Percentiles rank a stretch among this genome's conserved stretches.
phyloP scores from a whole-genome alignment of 2,113 vertebrate genomes.

The Coregonus clupeaformis region DNA sequence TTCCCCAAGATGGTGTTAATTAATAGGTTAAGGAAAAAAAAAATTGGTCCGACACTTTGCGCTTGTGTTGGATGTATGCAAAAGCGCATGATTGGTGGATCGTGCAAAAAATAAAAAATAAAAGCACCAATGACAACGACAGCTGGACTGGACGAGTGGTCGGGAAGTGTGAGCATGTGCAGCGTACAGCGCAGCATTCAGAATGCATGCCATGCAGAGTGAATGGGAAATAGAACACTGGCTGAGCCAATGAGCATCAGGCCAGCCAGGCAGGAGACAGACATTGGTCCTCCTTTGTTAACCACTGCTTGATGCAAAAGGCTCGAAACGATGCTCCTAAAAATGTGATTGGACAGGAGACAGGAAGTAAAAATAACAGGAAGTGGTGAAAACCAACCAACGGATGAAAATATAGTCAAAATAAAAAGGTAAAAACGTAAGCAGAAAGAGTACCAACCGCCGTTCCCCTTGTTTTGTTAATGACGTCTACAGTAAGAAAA shows the following conservation, averaged over 20 bases:
- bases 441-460: conserved; percentile 99
- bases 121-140: conserved; percentile 67
- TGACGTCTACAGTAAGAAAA: conserved; percentile 95
- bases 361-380: conserved; percentile 87
- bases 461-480: conserved; percentile 95
- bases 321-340: conserved; percentile 93
- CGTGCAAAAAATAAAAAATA: conserved; percentile 70
- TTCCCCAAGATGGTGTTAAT: conserved; percentile 14
- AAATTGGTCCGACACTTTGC: not conserved
- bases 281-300: conserved; percentile 82
- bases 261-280: conserved; percentile 85
- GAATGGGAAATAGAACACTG: conserved; percentile 86
- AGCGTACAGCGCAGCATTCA: conserved; percentile 60
- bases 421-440: conserved; percentile 88
- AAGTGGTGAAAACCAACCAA: conserved; percentile 76
- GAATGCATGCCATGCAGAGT: conserved; percentile 93
- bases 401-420: conserved; percentile 79
- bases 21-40: conserved; percentile 1
- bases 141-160: conserved; percentile 80
- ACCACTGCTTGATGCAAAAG: conserved; percentile 96
- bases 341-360: conserved; percentile 90
- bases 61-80: conserved; percentile 53
- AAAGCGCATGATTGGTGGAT: conserved; percentile 35
- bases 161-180: conserved; percentile 68
- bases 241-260: conserved; percentile 90